Base-by-base conservation (phyloP, 1,140 invertebrate species). In the Diabrotica virgifera region DNA sequence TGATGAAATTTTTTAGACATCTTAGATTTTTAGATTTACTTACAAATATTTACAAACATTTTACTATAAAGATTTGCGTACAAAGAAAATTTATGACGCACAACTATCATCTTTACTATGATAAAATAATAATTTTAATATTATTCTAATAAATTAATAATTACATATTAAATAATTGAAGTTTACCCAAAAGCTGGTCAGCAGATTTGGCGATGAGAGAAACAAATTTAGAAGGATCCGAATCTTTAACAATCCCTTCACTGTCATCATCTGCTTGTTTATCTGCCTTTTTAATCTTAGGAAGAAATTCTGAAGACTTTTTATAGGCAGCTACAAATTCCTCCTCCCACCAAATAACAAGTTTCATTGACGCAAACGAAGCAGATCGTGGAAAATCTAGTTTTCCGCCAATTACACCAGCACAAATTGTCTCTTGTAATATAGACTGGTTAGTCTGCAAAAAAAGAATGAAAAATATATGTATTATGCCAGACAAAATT, bases 301-400 rank as follows among this genome's bases (percentile, higher is more conserved):
- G 73, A 66, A 82, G 66, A 36, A 82, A 76, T 6, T 79, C 82
- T 24, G 82, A 82, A 14, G 75, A 72, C 68, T 79, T 82, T 36
- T 79, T 77, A 68, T 82, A 83, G 9, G 82, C 85, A 52, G 85
- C 83, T 9, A 80, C 70, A 68, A 87, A 89, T 69, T 89, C 87
- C 56, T 87, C 86, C 78, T 90, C 89, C 81, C 88, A 87, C 90
- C 90, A 92, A 2, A 85, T 78, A 4, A 91, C 89, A 61, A 92
- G 84, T 82, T 92, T 92, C 36, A 90, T 85, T 6, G 90, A 84
- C 9, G 89, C 90, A 82, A 92, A 92, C 5, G 90, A 91, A 5
- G 89, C 89, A 74, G 87, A 89, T 52, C 89, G 83, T 0, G 90
- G 90, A 80, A 92, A 92, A 80, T 92, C 90, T 38, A 92, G 75